phyloP scores from a whole-genome alignment of 2,113 vertebrate species.

The Nematolebias whitei region DNA sequence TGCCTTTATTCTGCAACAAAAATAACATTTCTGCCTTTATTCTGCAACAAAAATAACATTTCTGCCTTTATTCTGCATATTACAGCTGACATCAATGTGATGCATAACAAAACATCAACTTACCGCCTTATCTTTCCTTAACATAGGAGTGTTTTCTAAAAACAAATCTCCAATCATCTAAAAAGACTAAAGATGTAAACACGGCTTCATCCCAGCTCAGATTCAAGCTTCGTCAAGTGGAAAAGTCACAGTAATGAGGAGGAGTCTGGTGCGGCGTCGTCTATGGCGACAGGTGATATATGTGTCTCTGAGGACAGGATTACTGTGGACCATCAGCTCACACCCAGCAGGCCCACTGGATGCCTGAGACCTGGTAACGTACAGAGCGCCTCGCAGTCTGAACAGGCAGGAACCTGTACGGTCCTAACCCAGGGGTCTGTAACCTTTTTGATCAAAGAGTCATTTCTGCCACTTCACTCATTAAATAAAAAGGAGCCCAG shows the following conservation, averaged over 20 bases:
- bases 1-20: too few relatives aligned
- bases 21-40: too few relatives aligned
- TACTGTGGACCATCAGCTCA: constrained; percentile 50
- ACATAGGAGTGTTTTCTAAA: neutral
- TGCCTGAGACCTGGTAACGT: constrained; percentile 76
- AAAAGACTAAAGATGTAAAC: constrained; percentile 13
- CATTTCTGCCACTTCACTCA: too few relatives aligned
- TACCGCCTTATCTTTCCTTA: constrained; percentile 20
- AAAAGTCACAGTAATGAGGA: constrained; percentile 60
- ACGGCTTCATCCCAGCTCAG: constrained; percentile 31
- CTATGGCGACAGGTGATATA: constrained; percentile 69
- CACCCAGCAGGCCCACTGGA: constrained; percentile 68
- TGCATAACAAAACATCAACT: constrained; percentile 24
- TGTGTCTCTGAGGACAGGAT: constrained; percentile 54
- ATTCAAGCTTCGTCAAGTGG: constrained; percentile 24
- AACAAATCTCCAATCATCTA: neutral
- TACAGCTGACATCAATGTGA: too few relatives aligned
- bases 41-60: too few relatives aligned
- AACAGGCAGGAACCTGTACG: neutral
- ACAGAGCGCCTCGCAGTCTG: constrained; percentile 40
- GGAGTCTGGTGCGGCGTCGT: constrained; percentile 43
- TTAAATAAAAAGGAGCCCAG: too few relatives aligned
- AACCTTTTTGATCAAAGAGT: too few relatives aligned
- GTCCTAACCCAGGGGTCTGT: too few relatives aligned
- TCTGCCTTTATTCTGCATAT: too few relatives aligned